Evolutionary conservation across 2,888 invertebrate genomes (phyloP).

Genomic region (Tipula vernalis): DNA sequence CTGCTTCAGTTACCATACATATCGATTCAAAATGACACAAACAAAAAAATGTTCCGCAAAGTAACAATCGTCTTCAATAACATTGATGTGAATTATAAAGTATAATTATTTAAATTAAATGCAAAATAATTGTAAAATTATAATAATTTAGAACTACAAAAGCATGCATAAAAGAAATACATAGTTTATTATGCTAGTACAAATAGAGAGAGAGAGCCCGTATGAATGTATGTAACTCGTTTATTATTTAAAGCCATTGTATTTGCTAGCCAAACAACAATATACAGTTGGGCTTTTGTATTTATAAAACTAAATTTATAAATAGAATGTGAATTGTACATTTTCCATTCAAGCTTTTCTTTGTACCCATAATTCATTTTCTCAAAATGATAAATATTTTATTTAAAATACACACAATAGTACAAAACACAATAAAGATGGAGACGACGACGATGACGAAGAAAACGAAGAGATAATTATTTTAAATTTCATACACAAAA

Average conservation of each 20-base stretch:
- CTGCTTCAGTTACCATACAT: no score
- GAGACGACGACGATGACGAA: neutral
- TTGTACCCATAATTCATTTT: neutral
- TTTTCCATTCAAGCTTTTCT: neutral
- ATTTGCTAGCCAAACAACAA: neutral
- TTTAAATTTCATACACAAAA: neutral
- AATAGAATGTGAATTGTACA: neutral
- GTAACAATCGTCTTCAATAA: no score
- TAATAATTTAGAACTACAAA: neutral
- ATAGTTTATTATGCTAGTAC: no score
- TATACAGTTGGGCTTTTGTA: neutral
- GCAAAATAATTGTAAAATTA: neutral
- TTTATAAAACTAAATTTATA: neutral
- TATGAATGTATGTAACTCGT: neutral
- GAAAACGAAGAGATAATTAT: neutral
- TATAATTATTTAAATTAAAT: neutral
- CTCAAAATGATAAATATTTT: neutral
- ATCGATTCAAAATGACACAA: no score
- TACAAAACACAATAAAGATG: neutral
- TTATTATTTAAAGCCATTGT: neutral
- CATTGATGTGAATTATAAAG: no score
- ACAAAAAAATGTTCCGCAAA: no score
- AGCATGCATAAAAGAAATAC: neutral
- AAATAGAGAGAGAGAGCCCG: no score
- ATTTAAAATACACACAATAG: neutral